Conservation (phyloP, 2,888 invertebrate genomes). For the Ectemnius cavifrons region DNA sequence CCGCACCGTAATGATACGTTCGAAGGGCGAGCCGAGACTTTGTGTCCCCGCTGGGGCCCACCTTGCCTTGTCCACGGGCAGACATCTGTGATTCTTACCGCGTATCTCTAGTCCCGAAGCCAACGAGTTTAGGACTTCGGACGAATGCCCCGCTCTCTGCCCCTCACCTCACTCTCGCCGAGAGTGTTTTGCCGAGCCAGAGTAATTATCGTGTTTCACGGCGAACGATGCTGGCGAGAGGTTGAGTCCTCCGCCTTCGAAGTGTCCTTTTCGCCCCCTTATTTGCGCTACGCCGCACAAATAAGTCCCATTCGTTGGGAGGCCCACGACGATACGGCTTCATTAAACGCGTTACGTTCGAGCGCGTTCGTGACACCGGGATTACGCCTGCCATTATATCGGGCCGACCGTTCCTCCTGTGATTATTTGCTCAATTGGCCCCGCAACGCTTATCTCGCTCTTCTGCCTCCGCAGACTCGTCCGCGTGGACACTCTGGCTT, state of each 20-base stretch:
- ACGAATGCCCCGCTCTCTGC: neutral
- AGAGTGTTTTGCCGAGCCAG: too few species aligned
- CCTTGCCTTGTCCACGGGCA: conserved; percentile 16
- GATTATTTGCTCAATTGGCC: conserved; percentile 62
- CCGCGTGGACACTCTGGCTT: neutral
- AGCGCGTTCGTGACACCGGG: conserved; percentile 25
- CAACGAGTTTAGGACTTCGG: neutral
- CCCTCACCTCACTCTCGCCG: neutral
- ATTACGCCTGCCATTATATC: conserved; percentile 45
- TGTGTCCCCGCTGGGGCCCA: conserved; percentile 14
- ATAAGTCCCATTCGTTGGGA: neutral
- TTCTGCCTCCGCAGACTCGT: conserved; percentile 8
- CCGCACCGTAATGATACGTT: conserved; percentile 35
- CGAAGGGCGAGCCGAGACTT: neutral
- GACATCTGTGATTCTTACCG: neutral
- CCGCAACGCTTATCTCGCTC: conserved; percentile 26
- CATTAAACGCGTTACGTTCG: conserved; percentile 38
- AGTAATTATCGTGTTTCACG: too few species aligned
- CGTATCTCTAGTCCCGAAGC: neutral
- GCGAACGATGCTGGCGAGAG: too few species aligned
- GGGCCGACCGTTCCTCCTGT: conserved; percentile 39
- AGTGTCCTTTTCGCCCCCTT: too few species aligned
- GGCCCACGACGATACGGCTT: conserved; percentile 30
- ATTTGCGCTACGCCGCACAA: too few species aligned
- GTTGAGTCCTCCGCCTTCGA: too few species aligned